phyloP scores from a whole-genome alignment of 2,888 invertebrate genomes.

The Yponomeuta sedellus region DNA sequence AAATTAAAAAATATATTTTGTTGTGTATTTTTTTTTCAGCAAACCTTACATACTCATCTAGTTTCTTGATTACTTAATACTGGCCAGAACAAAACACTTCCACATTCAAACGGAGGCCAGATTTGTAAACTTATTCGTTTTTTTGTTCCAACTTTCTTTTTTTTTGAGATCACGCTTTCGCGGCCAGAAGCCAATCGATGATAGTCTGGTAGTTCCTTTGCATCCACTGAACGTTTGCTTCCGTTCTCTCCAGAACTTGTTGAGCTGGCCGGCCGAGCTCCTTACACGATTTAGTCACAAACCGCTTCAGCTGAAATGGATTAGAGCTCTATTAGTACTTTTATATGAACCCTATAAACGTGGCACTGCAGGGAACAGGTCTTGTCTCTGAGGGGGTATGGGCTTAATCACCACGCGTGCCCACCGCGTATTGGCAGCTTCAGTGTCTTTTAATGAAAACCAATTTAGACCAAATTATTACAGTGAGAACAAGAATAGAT shows the following conservation, averaged over 20 bases:
- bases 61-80: background rate
- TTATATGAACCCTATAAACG: background rate
- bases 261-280: conserved; percentile 85
- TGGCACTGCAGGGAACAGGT: no score
- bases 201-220: conserved; percentile 84
- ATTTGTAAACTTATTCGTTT: background rate
- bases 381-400: no score
- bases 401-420: no score
- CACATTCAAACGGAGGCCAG: background rate
- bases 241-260: conserved; percentile 87
- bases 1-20: no score
- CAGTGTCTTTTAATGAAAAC: no score
- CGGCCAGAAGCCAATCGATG: conserved; percentile 80
- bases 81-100: background rate
- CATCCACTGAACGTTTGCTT: conserved; percentile 91
- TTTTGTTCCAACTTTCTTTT: background rate
- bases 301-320: conserved; percentile 78
- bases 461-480: no score
- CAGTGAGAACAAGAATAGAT: no score
- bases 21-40: no score
- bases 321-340: conserved; percentile 5
- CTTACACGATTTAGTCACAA: conserved; percentile 78
- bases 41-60: no score
- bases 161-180: background rate
- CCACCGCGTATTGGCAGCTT: no score